Evolutionary conservation across 2,888 invertebrate species (phyloP), one percentile per base, ranked within the genome.

Genomic region (Melieria picta): DNA sequence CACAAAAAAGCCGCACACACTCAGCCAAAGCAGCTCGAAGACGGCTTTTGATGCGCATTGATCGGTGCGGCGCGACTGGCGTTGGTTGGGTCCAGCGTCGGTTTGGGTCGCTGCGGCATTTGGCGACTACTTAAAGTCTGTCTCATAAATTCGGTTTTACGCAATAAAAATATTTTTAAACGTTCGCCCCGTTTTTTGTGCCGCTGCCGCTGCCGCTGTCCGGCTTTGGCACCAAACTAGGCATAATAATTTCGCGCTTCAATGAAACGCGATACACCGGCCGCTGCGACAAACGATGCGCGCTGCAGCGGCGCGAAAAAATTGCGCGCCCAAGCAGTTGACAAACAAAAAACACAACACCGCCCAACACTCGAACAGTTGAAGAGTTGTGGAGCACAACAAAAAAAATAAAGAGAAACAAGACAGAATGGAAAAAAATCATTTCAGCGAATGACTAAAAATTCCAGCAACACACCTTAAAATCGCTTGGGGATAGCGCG

Each of bases 221-320:
- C 9, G 11, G 50, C 7, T 10, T 7, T 50, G 11, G 50, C 7
- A 50, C 9, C 11, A 52, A 7, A 52, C 11, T 11, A 52, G 13
- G 52, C 76, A 76, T 78, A 78, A 78, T 78, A 78, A 78, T 77
- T 79, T 78, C 75, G 76, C 78, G 78, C 78, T 77, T 78, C 76
- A 78, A 77, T 77, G 78, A 79, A 78, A 78, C 78, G 78, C 77
- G 79, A 78, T 79, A 77, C 77, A 74, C 55, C 55, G 56, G 42
- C 61, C 56, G 62, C 62, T n/a, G 13, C 13, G 52, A 52, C 52
- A 52, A 52, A n/a, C 52, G 11, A n/a, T 46, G 47, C 43, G 61
- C 42, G 42, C 45, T 7, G 7, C 42, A 61, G 7, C 9, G n/a
- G 7, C 47, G 7, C 30, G 56, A 56, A 30, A 5, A 61, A 11